phyloP scores from a whole-genome alignment of 92 coral and sea anemone species.

The Paramuricea clavata region DNA sequence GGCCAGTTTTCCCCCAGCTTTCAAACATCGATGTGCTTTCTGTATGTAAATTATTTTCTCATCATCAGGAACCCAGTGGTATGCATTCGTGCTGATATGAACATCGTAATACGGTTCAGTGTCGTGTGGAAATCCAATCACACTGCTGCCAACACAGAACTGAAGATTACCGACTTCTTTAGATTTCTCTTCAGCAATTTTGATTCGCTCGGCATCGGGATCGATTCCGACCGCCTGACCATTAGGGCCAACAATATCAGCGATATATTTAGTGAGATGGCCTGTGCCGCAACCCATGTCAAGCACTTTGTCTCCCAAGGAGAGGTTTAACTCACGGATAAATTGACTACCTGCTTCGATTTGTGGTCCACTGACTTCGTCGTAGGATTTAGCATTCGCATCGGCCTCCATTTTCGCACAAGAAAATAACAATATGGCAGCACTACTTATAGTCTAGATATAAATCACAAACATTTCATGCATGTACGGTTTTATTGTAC shows the following conservation, averaged over 20 bases:
- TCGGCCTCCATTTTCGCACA: too few relatives aligned
- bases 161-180: neutral
- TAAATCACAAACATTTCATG: too few relatives aligned
- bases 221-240: neutral
- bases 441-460: too few relatives aligned
- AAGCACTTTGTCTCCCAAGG: neutral
- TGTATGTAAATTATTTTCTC: neutral
- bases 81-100: neutral
- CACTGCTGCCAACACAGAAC: neutral
- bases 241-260: constrained; percentile 4
- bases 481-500: too few relatives aligned
- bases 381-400: neutral
- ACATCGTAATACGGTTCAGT: neutral
- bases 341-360: neutral
- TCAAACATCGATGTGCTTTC: constrained; percentile 1
- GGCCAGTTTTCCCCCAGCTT: neutral
- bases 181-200: neutral
- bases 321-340: neutral
- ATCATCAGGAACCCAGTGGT: neutral
- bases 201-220: neutral
- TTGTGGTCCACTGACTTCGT: neutral
- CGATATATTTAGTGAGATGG: neutral
- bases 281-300: constrained; percentile 18
- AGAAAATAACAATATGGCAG: too few relatives aligned
- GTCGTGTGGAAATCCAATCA: constrained; percentile 5